Evolutionary conservation across 2,113 vertebrate species (phyloP).

Genomic region (Vireo altiloquus): DNA sequence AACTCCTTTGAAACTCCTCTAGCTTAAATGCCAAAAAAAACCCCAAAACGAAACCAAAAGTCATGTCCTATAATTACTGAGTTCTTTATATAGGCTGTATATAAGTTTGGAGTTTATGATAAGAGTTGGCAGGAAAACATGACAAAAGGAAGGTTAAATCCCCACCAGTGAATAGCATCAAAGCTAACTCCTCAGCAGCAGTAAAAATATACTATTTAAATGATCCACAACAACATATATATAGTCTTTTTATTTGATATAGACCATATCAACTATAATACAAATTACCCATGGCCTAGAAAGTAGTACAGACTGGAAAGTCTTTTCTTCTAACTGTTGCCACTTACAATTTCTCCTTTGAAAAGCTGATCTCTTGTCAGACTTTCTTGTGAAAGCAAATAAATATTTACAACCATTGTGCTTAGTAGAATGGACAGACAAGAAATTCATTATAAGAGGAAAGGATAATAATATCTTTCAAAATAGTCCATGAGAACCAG

Average conservation of each 20-base stretch:
- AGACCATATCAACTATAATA: not conserved
- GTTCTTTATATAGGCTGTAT: not conserved
- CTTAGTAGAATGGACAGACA: not conserved
- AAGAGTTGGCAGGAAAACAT: not conserved
- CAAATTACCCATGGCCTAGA: not conserved
- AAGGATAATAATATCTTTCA: not conserved
- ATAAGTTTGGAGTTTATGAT: not conserved
- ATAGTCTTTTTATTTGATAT: not conserved
- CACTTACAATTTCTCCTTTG: not conserved
- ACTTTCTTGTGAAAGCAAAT: not conserved
- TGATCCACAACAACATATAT: not conserved
- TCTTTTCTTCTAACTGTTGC: not conserved
- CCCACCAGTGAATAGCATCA: not conserved
- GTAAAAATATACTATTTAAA: not conserved
- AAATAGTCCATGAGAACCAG: not conserved
- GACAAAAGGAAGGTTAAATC: not conserved
- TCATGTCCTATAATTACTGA: not conserved
- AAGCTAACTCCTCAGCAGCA: not conserved
- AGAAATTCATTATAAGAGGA: not conserved
- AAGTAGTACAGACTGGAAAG: not conserved
- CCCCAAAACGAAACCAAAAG: not conserved
- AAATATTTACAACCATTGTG: not conserved
- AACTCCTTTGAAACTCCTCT: not conserved
- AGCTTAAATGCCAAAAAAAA: not conserved
- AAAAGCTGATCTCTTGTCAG: not conserved